These are phyloP conservation scores for Macrosteles quadrilineatus DNA, from an alignment of 1,140 invertebrate genomes.

Conservation along the genomic window DNA sequence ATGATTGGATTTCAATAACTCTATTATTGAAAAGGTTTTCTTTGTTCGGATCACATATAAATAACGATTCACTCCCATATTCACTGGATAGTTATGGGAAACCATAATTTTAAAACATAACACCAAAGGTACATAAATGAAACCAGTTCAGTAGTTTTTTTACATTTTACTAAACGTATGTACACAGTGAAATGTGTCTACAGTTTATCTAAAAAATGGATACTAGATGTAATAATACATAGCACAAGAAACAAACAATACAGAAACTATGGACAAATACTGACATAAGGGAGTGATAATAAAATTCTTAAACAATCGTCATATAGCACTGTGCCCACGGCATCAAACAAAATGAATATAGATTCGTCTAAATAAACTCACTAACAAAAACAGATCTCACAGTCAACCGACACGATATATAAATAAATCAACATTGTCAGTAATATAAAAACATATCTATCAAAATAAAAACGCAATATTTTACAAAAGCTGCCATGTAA, in stretches of 20 bases:
- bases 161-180: conserved; percentile 31
- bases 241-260: conserved; percentile 24
- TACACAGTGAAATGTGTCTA: conserved; percentile 25
- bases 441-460: conserved; percentile 27
- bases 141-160: neutral
- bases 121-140: no score
- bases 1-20: no score
- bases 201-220: conserved; percentile 30
- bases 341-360: conserved; percentile 20
- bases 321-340: conserved; percentile 24
- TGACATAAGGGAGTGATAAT: conserved; percentile 7
- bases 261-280: conserved; percentile 8
- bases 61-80: no score
- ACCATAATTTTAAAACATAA: no score
- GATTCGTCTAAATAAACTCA: conserved; percentile 24
- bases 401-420: conserved; percentile 18
- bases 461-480: conserved; percentile 23
- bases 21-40: no score
- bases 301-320: conserved; percentile 15
- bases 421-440: conserved; percentile 23
- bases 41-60: no score
- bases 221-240: conserved; percentile 28
- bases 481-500: conserved; percentile 18
- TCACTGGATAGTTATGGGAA: no score
- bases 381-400: conserved; percentile 22